Conservation (phyloP, 2,888 invertebrate species). For the Drosophila stalkeri region DNA sequence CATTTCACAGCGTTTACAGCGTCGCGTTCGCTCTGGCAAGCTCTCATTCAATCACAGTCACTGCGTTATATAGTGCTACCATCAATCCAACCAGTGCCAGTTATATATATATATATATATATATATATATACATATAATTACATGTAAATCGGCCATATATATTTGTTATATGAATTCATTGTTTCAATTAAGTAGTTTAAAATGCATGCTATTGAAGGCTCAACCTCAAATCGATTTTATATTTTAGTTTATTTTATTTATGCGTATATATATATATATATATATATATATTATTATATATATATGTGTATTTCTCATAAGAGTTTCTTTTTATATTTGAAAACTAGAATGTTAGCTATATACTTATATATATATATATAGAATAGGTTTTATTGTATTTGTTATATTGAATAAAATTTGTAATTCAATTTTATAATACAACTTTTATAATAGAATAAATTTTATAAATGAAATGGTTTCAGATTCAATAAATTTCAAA, state of each 20-base stretch:
- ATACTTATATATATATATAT: background rate
- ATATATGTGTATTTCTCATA: constrained; percentile 21
- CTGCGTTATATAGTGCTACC: constrained; percentile 76
- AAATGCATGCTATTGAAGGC: constrained; percentile 19
- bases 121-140: too few relatives aligned
- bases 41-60: constrained; percentile 83
- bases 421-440: background rate
- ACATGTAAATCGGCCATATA: background rate
- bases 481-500: background rate
- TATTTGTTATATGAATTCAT: background rate
- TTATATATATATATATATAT: background rate
- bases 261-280: background rate
- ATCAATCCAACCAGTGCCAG: background rate
- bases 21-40: constrained; percentile 82
- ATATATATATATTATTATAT: constrained; percentile 10
- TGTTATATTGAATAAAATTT: background rate
- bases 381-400: background rate
- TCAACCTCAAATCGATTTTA: constrained; percentile 7
- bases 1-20: constrained; percentile 81
- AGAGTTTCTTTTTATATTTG: background rate
- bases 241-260: constrained; percentile 2
- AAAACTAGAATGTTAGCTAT: background rate
- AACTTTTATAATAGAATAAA: background rate
- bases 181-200: background rate
- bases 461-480: background rate